These are phyloP conservation scores for Lordiphosa clarofinis DNA, from an alignment of 1,140 invertebrate genomes.

Conservation along the genomic window DNA sequence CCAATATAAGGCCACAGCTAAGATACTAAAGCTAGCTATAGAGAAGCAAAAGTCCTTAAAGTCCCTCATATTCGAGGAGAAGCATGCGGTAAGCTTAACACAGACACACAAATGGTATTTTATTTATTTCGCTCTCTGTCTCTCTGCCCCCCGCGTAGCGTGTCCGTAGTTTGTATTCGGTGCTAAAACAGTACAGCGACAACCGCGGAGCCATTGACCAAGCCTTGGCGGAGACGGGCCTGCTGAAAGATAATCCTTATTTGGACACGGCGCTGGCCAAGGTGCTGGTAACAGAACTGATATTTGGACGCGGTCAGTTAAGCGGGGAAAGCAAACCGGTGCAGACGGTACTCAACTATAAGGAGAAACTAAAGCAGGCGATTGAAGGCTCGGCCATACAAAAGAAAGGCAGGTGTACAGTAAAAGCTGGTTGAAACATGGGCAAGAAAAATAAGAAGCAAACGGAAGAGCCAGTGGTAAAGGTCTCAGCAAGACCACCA, in stretches of 20 bases:
- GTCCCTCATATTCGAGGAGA: conserved; percentile 83
- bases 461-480: not conserved
- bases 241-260: conserved; percentile 85
- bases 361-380: conserved; percentile 81
- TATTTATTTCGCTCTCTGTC: not conserved
- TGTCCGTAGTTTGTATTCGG: conserved; percentile 80
- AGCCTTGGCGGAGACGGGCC: conserved; percentile 83
- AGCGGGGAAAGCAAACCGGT: conserved; percentile 85
- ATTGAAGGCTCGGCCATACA: conserved; percentile 41
- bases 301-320: conserved; percentile 89
- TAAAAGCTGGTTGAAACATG: conserved; percentile 49
- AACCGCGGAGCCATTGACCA: conserved; percentile 84
- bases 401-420: conserved; percentile 62
- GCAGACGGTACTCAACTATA: conserved; percentile 84
- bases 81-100: not conserved
- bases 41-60: conserved; percentile 87
- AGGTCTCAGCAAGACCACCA: conserved; percentile 7
- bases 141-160: conserved; percentile 41
- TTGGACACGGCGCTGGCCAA: conserved; percentile 86
- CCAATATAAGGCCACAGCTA: conserved; percentile 84
- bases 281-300: conserved; percentile 89
- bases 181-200: conserved; percentile 87
- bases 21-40: conserved; percentile 84
- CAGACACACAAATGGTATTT: no score
- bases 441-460: conserved; percentile 47